Base-by-base conservation (phyloP, 2,797 vertebrate genomes). In the Gobio occitaniae region DNA sequence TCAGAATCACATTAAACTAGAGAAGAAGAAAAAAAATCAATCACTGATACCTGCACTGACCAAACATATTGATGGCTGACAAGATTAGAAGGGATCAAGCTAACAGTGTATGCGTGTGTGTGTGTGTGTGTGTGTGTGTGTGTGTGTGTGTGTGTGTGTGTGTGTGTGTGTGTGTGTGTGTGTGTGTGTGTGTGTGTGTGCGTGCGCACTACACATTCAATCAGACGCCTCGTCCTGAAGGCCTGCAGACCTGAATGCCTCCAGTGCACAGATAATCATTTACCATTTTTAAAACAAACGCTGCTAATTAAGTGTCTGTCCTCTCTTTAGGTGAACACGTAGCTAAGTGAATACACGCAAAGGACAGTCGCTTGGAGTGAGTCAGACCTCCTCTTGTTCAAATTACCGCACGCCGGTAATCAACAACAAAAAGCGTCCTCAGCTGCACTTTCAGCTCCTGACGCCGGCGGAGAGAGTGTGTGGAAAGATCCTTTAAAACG, bases 11-110 rank as follows among this genome's bases (percentile, higher is more conserved):
- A 91, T 94, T 92, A 56, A 94, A 65, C 71, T 92, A 86, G 81
- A 86, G 77, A n/a, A 90, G 89, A 94, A 86, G 78, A 17, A 90
- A 89, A 95, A 94, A 95, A 93, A 95, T 95, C 93, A 94, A 94
- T 95, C 92, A 89, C 90, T 92, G 93, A 95, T 94, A 93, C 94
- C 93, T 90, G 90, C 87, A 89, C 91, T 92, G 89, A 91, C 83
- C 79, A 94, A 95, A 95, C 93, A 94, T 90, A 88, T 91, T 90
- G 94, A 95, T 94, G 91, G 92, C 92, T 91, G 92, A 87, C 83
- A 81, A 92, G 94, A 95, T 95, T 94, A 90, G 93, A 93, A 87
- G 80, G 71, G 89, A 90, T 90, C 86, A 78, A 90, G 90, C 47
- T 52, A 88, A 80, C 78, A 82, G 75, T 54, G 82, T 38, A 6